These are phyloP conservation scores for Hippoglossus hippoglossus DNA, from an alignment of 2,797 vertebrate species.

Conservation along the genomic window DNA sequence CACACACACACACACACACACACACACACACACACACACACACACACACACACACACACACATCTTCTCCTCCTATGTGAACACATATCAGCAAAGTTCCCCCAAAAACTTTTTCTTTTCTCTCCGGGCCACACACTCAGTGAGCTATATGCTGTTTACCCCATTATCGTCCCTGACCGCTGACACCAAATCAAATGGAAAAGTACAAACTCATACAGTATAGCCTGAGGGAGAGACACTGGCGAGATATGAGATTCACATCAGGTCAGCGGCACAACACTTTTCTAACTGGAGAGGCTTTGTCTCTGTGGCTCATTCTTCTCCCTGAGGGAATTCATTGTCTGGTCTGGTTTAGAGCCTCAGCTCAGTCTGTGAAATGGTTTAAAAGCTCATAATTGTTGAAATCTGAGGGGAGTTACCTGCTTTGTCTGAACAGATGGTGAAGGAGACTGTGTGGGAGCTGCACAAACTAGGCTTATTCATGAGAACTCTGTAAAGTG, in stretches of 20 bases:
- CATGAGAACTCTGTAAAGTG: no score
- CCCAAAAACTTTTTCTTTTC: constrained; percentile 4
- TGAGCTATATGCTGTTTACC: constrained; percentile 47
- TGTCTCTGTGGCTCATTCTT: constrained; percentile 48
- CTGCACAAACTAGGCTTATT: not conserved
- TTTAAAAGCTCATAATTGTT: constrained; percentile 28
- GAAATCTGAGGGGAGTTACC: not conserved
- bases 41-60: not conserved
- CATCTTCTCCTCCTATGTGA: constrained; percentile 9
- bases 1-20: not conserved
- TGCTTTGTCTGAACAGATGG: not conserved
- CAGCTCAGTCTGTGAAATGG: constrained; percentile 33
- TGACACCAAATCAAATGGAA: constrained; percentile 72
- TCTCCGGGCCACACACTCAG: constrained; percentile 17
- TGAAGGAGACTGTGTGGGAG: not conserved
- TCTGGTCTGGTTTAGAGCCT: constrained; percentile 41
- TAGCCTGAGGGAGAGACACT: constrained; percentile 34
- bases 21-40: not conserved
- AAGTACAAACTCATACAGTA: constrained; percentile 48
- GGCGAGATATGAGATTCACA: constrained; percentile 62
- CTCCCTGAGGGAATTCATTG: constrained; percentile 51
- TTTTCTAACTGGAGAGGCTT: constrained; percentile 49
- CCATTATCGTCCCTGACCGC: constrained; percentile 56
- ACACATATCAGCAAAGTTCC: constrained; percentile 44
- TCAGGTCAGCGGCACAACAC: constrained; percentile 51